Evolutionary conservation across 1,140 invertebrate species (phyloP).

Genomic region (Zaprionus gabonicus): DNA sequence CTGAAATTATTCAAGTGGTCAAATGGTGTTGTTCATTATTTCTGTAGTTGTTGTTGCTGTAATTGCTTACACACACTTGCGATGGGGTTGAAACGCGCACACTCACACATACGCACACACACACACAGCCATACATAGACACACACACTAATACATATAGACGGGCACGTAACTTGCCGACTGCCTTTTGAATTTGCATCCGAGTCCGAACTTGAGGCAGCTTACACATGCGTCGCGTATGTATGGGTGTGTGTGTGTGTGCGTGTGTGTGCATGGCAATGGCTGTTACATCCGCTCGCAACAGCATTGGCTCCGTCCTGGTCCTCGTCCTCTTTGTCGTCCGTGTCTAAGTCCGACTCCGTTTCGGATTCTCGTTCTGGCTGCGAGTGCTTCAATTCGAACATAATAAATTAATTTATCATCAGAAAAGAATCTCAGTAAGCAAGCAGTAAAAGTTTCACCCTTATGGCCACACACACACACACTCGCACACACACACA

Average conservation of each 20-base stretch:
- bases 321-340: constrained; percentile 4
- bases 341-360: constrained; percentile 23
- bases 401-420: constrained; percentile 84
- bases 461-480: constrained; percentile 53
- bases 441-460: constrained; percentile 80
- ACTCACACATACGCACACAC: constrained; percentile 27
- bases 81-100: constrained; percentile 44
- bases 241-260: background rate
- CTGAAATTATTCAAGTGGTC: constrained; percentile 79
- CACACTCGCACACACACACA: constrained; percentile 17
- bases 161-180: background rate
- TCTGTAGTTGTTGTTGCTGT: constrained; percentile 65
- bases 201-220: constrained; percentile 29
- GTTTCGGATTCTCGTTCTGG: constrained; percentile 29
- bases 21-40: constrained; percentile 82
- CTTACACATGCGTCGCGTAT: constrained; percentile 26
- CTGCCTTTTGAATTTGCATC: constrained; percentile 23
- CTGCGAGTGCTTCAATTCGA: constrained; percentile 75
- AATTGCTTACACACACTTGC: constrained; percentile 57
- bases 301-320: constrained; percentile 43
- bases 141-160: background rate
- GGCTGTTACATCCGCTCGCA: constrained; percentile 57
- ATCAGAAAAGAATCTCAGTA: constrained; percentile 82
- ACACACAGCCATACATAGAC: background rate
- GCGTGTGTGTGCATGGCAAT: constrained; percentile 32